Conservation (phyloP, 2,888 invertebrate genomes). For the Margaritifera margaritifera region DNA sequence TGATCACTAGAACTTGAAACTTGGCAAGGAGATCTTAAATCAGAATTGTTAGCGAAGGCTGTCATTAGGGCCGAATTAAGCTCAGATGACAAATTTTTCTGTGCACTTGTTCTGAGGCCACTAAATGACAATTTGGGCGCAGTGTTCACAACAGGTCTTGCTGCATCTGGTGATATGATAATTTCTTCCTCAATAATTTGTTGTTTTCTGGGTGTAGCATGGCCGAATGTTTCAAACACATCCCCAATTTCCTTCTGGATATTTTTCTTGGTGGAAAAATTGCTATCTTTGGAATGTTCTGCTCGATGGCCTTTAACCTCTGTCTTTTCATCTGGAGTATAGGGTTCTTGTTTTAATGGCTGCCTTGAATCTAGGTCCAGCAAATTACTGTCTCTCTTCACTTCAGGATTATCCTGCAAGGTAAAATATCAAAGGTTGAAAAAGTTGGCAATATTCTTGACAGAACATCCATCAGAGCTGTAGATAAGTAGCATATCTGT, state of each 20-base stretch:
- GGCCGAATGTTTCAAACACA: no score
- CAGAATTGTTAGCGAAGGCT: not conserved
- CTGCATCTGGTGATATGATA: conserved; percentile 50
- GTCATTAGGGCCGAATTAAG: not conserved
- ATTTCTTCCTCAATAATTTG: conserved; percentile 44
- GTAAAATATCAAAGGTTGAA: no score
- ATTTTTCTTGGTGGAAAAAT: no score
- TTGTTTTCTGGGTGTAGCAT: conserved; percentile 9
- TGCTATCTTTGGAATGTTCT: no score
- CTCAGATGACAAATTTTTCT: not conserved
- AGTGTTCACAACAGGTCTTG: conserved; percentile 43
- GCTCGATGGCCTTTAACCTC: not conserved
- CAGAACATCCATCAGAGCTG: no score
- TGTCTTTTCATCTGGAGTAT: not conserved
- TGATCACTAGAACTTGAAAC: not conserved
- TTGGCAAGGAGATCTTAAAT: not conserved
- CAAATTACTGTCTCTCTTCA: no score
- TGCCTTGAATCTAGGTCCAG: no score
- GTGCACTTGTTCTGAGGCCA: not conserved
- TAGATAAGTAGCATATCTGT: no score
- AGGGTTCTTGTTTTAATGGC: no score
- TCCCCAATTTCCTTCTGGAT: no score
- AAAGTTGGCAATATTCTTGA: no score
- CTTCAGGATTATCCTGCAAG: no score
- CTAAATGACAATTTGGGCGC: conserved; percentile 11